Percentiles rank a stretch among this genome's conserved stretches.
Evolutionary conservation across 2,113 vertebrate genomes (phyloP).

Genomic region (Glareola pratincola): DNA sequence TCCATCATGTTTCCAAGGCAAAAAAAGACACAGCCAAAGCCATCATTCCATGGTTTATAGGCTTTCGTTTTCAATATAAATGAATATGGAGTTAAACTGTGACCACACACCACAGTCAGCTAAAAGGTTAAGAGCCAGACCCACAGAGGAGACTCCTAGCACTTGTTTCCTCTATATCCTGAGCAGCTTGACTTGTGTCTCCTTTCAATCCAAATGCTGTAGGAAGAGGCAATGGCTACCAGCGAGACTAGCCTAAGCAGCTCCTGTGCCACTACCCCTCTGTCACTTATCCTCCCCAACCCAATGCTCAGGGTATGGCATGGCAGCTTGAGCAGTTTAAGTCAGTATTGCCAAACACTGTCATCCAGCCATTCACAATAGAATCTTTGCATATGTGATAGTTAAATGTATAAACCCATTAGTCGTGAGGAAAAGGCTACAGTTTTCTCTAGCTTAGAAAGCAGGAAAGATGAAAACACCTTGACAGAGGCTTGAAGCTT

Average conservation of each 20-base stretch:
- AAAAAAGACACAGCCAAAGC: not conserved
- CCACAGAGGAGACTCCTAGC: not conserved
- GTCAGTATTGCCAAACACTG: not conserved
- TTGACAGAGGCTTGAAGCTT: not conserved
- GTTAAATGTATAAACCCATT: not conserved
- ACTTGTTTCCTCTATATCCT: not conserved
- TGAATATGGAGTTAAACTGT: not conserved
- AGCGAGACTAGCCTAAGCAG: not conserved
- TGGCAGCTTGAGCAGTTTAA: not conserved
- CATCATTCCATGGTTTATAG: not conserved
- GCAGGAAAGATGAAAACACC: not conserved
- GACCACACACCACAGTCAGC: not conserved
- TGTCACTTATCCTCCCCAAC: not conserved
- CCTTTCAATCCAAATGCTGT: not conserved
- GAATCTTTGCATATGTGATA: not conserved
- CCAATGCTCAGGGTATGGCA: not conserved
- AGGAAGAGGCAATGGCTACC: not conserved
- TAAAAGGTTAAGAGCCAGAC: not conserved
- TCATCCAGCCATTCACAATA: not conserved
- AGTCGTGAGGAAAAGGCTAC: not conserved
- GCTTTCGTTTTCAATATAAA: not conserved
- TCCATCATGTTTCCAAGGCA: not conserved
- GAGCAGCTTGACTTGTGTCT: not conserved
- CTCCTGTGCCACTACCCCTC: not conserved
- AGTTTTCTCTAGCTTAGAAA: not conserved